These are phyloP conservation scores for Phoeniculus purpureus DNA, from an alignment of 2,797 vertebrate genomes.

Conservation along the genomic window DNA sequence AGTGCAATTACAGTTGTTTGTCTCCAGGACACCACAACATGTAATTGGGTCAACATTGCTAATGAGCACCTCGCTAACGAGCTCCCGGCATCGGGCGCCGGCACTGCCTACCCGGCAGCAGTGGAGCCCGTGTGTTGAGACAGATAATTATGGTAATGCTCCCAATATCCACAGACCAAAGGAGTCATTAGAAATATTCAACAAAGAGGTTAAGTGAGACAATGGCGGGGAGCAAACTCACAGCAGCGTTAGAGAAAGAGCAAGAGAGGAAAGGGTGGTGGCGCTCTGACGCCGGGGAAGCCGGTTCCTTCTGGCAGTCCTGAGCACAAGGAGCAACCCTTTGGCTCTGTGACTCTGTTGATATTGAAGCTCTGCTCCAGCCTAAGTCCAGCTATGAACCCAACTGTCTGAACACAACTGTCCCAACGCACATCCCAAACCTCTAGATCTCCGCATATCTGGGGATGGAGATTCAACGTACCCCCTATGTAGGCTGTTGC, in stretches of 20 bases:
- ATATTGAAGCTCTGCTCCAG: no score
- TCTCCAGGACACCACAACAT: slow-evolving; percentile 65
- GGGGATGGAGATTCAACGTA: no score
- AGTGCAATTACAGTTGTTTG: slow-evolving; percentile 73
- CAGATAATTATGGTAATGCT: slow-evolving; percentile 73
- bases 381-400: no score
- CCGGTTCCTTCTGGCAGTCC: neutral
- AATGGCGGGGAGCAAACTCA: neutral
- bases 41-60: slow-evolving; percentile 75
- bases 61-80: slow-evolving; percentile 74
- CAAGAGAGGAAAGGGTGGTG: no score
- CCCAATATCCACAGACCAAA: slow-evolving; percentile 66
- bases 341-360: no score
- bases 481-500: no score
- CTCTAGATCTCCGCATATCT: no score
- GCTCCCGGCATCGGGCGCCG: slow-evolving; percentile 33
- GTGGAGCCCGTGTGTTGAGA: slow-evolving; percentile 64
- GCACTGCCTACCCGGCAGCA: slow-evolving; percentile 60
- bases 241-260: neutral
- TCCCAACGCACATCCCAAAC: no score
- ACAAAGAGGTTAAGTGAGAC: slow-evolving; percentile 59
- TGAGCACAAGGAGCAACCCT: neutral
- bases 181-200: slow-evolving; percentile 63
- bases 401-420: no score
- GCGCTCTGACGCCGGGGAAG: neutral